phyloP scores from a whole-genome alignment of 2,113 vertebrate genomes.

The Anthoscopus minutus region DNA sequence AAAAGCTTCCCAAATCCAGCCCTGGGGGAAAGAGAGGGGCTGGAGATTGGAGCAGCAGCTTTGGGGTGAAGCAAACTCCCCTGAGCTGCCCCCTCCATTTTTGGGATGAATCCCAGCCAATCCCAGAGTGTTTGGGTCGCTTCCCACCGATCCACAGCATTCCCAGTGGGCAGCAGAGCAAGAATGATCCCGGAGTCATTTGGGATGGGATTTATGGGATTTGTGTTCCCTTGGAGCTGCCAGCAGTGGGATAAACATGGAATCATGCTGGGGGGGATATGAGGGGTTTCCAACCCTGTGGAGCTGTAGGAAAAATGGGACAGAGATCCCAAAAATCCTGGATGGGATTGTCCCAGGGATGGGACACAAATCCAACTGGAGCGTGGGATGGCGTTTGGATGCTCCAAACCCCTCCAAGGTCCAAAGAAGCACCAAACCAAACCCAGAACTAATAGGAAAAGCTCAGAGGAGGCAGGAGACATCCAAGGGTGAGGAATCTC shows the following conservation, averaged over 20 bases:
- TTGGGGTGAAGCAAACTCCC: not conserved
- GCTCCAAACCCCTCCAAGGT: not conserved
- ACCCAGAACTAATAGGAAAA: not conserved
- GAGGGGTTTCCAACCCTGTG: rapidly evolving
- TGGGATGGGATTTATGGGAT: not conserved
- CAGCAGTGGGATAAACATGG: not conserved
- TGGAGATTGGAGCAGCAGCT: not conserved
- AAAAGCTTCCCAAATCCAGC: not conserved
- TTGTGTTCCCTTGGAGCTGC: not conserved
- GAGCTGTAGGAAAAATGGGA: not conserved
- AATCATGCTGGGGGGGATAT: rapidly evolving
- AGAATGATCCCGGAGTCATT: not conserved
- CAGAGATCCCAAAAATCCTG: not conserved
- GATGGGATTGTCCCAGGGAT: rapidly evolving
- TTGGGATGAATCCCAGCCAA: not conserved
- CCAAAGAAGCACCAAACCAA: not conserved
- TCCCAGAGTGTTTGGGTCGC: rapidly evolving
- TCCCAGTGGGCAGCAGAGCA: not conserved
- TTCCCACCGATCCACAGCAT: rapidly evolving
- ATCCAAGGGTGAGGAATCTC: not conserved
- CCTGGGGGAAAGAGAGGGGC: not conserved
- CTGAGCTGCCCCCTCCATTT: not conserved
- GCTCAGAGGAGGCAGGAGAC: not conserved
- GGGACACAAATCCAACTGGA: rapidly evolving
- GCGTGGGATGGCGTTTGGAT: rapidly evolving